Conservation (phyloP, 2,797 vertebrate genomes). For the Alauda arvensis region DNA sequence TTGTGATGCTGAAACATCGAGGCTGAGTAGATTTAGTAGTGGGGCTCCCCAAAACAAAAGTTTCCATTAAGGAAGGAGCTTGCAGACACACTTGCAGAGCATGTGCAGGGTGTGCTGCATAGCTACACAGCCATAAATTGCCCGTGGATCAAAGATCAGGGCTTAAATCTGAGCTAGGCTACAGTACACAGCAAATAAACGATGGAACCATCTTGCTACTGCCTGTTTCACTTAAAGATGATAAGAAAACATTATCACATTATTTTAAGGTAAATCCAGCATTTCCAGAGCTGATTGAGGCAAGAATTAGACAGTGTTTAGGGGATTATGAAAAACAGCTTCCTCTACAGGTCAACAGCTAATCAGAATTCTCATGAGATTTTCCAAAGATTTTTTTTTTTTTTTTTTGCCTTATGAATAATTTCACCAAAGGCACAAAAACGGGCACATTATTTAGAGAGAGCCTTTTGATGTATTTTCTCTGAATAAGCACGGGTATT, state of each 20-base stretch:
- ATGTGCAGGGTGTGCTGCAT: neutral
- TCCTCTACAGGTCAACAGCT: constrained; percentile 96
- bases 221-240: constrained; percentile 75
- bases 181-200: constrained; percentile 67
- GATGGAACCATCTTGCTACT: constrained; percentile 68
- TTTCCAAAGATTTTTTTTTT: constrained; percentile 84
- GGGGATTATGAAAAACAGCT: constrained; percentile 87
- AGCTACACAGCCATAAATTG: constrained; percentile 59
- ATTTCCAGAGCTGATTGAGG: constrained; percentile 79
- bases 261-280: constrained; percentile 83
- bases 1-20: neutral
- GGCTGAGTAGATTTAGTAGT: neutral
- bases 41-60: neutral
- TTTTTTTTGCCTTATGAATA: constrained; percentile 92
- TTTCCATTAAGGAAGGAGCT: neutral
- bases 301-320: constrained; percentile 82
- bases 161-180: constrained; percentile 64
- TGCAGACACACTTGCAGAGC: neutral
- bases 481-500: constrained; percentile 91
- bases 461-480: constrained; percentile 96
- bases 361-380: constrained; percentile 95
- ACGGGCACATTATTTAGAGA: constrained; percentile 92
- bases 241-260: constrained; percentile 84
- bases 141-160: constrained; percentile 71
- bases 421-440: constrained; percentile 94